Percentiles rank a stretch among this genome's conserved stretches.
Evolutionary conservation across 2,888 invertebrate genomes (phyloP).

Genomic region (Dromius quadrimaculatus): DNA sequence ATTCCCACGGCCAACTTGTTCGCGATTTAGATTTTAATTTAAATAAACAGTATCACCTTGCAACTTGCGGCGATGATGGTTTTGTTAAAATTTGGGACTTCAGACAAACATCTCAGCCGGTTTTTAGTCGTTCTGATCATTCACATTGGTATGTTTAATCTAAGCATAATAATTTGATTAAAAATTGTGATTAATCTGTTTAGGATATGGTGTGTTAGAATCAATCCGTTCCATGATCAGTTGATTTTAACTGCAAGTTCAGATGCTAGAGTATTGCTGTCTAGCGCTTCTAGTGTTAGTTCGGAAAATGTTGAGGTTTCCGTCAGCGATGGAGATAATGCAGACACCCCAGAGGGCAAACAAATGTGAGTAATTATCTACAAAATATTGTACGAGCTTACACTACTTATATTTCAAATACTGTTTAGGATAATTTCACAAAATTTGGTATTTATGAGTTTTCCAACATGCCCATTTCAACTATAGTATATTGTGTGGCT

Average conservation of each 20-base stretch:
- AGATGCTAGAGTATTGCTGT: conserved; percentile 91
- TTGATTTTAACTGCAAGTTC: conserved; percentile 93
- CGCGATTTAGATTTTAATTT: conserved; percentile 97
- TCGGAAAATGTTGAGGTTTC: conserved; percentile 78
- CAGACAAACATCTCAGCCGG: conserved; percentile 81
- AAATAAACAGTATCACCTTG: conserved; percentile 95
- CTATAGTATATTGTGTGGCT: too few relatives aligned
- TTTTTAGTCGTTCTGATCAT: conserved; percentile 85
- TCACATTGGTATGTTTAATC: conserved; percentile 80
- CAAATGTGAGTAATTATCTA: conserved; percentile 69
- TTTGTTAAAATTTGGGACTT: conserved; percentile 97
- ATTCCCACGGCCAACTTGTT: conserved; percentile 88
- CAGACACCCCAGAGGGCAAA: conserved; percentile 67
- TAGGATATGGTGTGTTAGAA: conserved; percentile 94
- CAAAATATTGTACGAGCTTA: too few relatives aligned
- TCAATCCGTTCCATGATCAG: conserved; percentile 98
- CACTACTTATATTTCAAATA: too few relatives aligned
- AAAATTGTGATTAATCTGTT: conserved; percentile 24
- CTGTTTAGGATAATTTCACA: too few relatives aligned
- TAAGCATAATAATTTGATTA: background rate
- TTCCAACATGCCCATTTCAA: too few relatives aligned
- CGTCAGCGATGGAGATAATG: conserved; percentile 66
- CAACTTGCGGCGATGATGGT: conserved; percentile 96
- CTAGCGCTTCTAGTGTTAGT: conserved; percentile 88
- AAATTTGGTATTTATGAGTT: too few relatives aligned